Evolutionary conservation across 2,797 vertebrate species (phyloP), one percentile per base, ranked within the genome.

Genomic region (Vespertilio murinus): DNA sequence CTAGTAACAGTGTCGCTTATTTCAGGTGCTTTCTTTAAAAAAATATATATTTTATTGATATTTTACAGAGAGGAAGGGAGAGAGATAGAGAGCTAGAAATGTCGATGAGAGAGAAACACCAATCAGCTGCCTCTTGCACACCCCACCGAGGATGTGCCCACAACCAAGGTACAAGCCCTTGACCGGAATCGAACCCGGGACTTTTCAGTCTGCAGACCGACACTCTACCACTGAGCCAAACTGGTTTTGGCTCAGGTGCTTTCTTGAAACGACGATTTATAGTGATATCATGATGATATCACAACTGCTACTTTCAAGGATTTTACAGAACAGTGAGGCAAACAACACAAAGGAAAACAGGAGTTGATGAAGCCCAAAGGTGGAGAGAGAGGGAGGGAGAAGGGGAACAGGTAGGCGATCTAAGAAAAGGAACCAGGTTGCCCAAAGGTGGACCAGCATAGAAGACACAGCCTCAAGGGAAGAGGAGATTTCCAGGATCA

Each of bases 21-120:
- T 92, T 94, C 49, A 85, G 18, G 86, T 83, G 30, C n/a, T 95
- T 77, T 95, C 70, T 81, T 74, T 42, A 42, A 8, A 42, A 8
- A 42, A 6, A 42, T 42, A 42, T 42, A 42, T 42, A 42, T 42
- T 6, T 42, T 42, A 42, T 42, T 9, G 9, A 42, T 42, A 42
- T 42, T 42, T 42, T n/a, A n/a, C 42, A 42, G 42, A 42, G 42
- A 42, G 42, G 42, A 42, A 42, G 42, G 8, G 42, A 42, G 42
- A 42, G 42, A 42, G 42, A 42, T 8, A 42, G 9, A 42, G 42
- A 42, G 42, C 9, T 11, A 42, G 42, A 42, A n/a, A n/a, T n/a
- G n/a, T n/a, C n/a, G 42, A 42, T 42, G 10, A 42, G 42, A 42
- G 42, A 42, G 42, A 42, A 42, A 9, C 42, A 42, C 11, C 11